phyloP scores from a whole-genome alignment of 1,140 invertebrate genomes.

The Polyergus mexicanus region DNA sequence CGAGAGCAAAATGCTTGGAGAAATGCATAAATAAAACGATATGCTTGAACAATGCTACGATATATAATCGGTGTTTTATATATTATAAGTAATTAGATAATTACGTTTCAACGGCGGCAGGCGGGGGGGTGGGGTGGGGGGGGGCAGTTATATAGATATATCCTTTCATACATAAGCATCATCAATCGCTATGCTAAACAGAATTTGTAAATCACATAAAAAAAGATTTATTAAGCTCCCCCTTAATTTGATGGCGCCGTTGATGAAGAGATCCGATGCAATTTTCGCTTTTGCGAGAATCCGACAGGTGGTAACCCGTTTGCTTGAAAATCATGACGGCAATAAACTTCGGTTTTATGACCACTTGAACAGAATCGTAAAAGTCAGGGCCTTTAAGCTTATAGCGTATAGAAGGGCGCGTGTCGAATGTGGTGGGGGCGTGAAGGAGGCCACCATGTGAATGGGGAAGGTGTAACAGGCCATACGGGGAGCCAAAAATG shows the following conservation, averaged over 20 bases:
- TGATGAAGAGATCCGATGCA: conserved; percentile 74
- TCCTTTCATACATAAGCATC: neutral
- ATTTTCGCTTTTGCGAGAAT: conserved; percentile 83
- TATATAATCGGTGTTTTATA: neutral
- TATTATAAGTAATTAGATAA: neutral
- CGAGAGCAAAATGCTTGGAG: neutral
- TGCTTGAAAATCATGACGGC: conserved; percentile 87
- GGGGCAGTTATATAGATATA: neutral
- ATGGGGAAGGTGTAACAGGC: conserved; percentile 58
- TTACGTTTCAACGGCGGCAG: no score
- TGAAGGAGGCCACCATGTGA: conserved; percentile 79
- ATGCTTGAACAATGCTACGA: neutral
- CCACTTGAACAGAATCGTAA: conserved; percentile 87
- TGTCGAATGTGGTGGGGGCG: conserved; percentile 85
- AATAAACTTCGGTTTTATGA: conserved; percentile 87
- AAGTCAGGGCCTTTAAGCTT: conserved; percentile 86
- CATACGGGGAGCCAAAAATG: conserved; percentile 81
- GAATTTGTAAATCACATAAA: conserved; percentile 9
- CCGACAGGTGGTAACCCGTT: conserved; percentile 87
- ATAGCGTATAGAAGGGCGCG: conserved; percentile 84
- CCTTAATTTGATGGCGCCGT: conserved; percentile 56
- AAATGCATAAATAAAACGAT: neutral
- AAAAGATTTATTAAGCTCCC: conserved; percentile 15
- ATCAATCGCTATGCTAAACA: neutral
- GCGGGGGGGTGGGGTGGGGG: no score